Percentiles rank a stretch among this genome's conserved stretches.
Conservation (phyloP, 2,888 invertebrate species). For the Anorthoa munda region DNA sequence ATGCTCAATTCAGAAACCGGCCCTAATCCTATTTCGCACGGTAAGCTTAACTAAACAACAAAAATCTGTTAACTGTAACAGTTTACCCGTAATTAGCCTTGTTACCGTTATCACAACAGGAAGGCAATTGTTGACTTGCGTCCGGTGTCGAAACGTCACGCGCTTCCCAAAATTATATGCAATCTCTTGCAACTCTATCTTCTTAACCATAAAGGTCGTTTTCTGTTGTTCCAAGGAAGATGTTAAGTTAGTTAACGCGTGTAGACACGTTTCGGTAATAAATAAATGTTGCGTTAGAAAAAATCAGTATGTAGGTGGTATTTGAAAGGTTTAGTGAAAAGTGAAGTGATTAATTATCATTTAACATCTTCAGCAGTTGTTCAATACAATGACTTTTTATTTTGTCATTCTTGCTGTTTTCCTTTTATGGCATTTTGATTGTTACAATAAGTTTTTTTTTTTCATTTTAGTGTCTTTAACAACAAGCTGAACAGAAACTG, state of each 20-base stretch:
- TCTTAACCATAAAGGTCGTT: not conserved
- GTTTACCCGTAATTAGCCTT: slow-evolving; percentile 66
- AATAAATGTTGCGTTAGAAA: slow-evolving; percentile 66
- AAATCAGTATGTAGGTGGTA: slow-evolving; percentile 60
- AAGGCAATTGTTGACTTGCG: slow-evolving; percentile 75
- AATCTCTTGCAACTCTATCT: slow-evolving; percentile 13
- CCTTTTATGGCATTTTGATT: not conserved
- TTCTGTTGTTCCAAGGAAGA: slow-evolving; percentile 3
- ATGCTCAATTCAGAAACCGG: too few relatives aligned
- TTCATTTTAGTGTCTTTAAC: too few relatives aligned
- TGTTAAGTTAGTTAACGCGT: slow-evolving; percentile 37
- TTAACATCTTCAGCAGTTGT: slow-evolving; percentile 35
- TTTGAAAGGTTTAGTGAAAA: slow-evolving; percentile 64
- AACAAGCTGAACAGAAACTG: too few relatives aligned
- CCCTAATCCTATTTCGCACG: not conserved
- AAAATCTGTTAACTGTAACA: slow-evolving; percentile 59
- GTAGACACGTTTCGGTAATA: slow-evolving; percentile 62
- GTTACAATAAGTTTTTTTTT: not conserved
- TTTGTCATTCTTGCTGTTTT: slow-evolving; percentile 5
- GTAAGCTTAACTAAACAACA: slow-evolving; percentile 18
- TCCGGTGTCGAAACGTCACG: slow-evolving; percentile 71
- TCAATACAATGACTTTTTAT: slow-evolving; percentile 19
- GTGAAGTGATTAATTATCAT: slow-evolving; percentile 52
- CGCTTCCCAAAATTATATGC: slow-evolving; percentile 22
- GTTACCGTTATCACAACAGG: slow-evolving; percentile 78